Evolutionary conservation across 1,140 invertebrate genomes (phyloP), one percentile per base, ranked within the genome.

Genomic region (Geopemphigus sp.): DNA sequence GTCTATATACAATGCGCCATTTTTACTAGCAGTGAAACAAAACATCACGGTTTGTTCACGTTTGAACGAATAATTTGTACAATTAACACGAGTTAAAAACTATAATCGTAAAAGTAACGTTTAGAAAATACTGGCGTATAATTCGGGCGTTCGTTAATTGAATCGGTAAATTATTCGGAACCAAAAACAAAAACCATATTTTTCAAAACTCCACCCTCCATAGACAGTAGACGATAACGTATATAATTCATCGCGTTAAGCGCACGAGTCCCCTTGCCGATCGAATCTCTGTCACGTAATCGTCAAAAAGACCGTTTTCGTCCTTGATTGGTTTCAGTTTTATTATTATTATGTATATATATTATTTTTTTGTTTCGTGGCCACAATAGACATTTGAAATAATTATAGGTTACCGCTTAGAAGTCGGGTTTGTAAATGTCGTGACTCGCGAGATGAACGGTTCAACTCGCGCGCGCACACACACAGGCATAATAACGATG

Each of bases 311-410:
- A 76, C 56, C 29, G 57, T 76, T 59, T 61, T 76, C 73, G 73
- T 76, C 73, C 73, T 76, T 76, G 73, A 76, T 76, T 76, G 73
- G 73, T 76, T 76, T 76, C 73, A 59, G 57, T 76, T 76, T 59
- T 61, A 74, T 74, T 56, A 56, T 74, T 56, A 56, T 73, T 73
- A 56, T 63, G 6, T n/a, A 3, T 56, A n/a, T n/a, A 6, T 56
- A 56, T n/a, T 56, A 53, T 56, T 56, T 56, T 56, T 22, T 50
- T 10, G 64, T 70, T 76, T 76, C 73, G 54, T 61, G 73, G 73
- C 73, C 64, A 47, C 64, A 45, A 72, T 19, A 57, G 53, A 74
- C 72, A 74, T 74, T 74, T 57, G 72, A 59, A 61, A 76, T 61
- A 76, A 76, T 76, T 76, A 76, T 47, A 76, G 73, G 73, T 76